Evolutionary conservation across 2,888 invertebrate species (phyloP), one percentile per base, ranked within the genome.

Genomic region (Dendrolimus pini): DNA sequence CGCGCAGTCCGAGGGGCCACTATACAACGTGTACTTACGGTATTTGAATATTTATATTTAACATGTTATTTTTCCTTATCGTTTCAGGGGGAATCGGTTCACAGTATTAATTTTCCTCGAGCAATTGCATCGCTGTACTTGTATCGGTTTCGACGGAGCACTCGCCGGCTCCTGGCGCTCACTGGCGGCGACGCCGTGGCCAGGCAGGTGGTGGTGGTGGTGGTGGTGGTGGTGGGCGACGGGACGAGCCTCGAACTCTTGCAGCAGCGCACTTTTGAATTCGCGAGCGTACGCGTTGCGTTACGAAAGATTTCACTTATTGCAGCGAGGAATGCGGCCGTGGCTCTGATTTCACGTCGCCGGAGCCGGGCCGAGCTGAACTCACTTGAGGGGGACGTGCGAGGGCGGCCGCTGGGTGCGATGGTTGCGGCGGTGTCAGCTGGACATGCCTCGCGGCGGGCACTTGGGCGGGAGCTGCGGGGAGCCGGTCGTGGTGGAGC

Each of bases 361-460:
- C 57, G 52, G 41, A 18, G 41, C 52, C 56, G 42, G 53, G 54
- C 52, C 7, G 14, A 9, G 41, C 30, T 30, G 47, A 47, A 82
- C 85, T 84, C 81, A 84, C 84, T 80, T 78, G 68, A 56, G 65
- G 65, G 68, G 61, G 41, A 54, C 53, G 63, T 58, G 53, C 57
- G 60, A 64, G 61, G 62, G 65, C 65, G 69, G 64, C 63, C 68
- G 70, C 61, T 69, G 67, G 56, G 69, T 65, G 58, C 67, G 64
- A 61, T 66, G 71, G 63, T 69, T 73, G 68, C 71, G 74, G 67
- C 71, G 74, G 66, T 74, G 85, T 85, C 85, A 85, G 85, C 79
- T 77, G 80, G 70, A 70, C 86, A 80, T 80, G 77, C 75, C 74
- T 71, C 65, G 69, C 58, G 66, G 61, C 64, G 61, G 64, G 72